Percentiles rank a stretch among this genome's conserved stretches.
Conservation (phyloP, 2,888 invertebrate species). For the Caenorhabditis japonica region DNA sequence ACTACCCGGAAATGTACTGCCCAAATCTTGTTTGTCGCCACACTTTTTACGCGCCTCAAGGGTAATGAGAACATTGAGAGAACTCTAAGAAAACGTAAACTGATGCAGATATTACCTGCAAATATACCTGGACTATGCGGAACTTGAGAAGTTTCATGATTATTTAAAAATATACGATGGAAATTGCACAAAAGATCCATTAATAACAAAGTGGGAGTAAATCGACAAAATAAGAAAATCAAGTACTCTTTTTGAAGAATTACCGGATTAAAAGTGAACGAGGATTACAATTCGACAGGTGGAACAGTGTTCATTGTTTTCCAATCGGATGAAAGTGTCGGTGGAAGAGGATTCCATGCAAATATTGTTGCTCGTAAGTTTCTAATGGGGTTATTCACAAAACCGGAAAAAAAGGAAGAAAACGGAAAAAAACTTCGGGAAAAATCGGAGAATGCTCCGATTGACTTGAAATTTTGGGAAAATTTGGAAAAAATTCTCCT, state of each 20-base stretch:
- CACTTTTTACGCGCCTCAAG: slow-evolving; percentile 16
- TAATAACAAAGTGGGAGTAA: slow-evolving; percentile 1
- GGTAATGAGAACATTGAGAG: slow-evolving; percentile 6
- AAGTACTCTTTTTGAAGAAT: not conserved
- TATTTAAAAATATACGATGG: slow-evolving; percentile 29
- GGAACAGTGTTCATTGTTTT: slow-evolving; percentile 4
- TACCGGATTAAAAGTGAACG: not conserved
- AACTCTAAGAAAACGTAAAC: no score
- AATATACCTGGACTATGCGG: slow-evolving; percentile 3
- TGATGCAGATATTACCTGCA: slow-evolving; percentile 21
- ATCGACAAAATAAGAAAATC: not conserved
- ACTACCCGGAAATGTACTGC: slow-evolving; percentile 24
- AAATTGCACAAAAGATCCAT: not conserved
- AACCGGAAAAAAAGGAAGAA: no score
- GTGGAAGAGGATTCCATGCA: slow-evolving; percentile 20
- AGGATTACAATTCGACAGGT: not conserved
- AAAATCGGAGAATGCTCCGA: not conserved
- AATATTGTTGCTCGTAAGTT: slow-evolving; percentile 31
- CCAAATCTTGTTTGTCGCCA: slow-evolving; percentile 27
- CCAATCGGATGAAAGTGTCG: slow-evolving; percentile 15
- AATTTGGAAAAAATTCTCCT: no score
- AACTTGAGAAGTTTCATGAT: slow-evolving; percentile 30
- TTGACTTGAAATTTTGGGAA: not conserved
- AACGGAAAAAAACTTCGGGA: no score
- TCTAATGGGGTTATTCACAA: no score